Evolutionary conservation across 2,113 vertebrate species (phyloP).

Genomic region (Petromus typicus): DNA sequence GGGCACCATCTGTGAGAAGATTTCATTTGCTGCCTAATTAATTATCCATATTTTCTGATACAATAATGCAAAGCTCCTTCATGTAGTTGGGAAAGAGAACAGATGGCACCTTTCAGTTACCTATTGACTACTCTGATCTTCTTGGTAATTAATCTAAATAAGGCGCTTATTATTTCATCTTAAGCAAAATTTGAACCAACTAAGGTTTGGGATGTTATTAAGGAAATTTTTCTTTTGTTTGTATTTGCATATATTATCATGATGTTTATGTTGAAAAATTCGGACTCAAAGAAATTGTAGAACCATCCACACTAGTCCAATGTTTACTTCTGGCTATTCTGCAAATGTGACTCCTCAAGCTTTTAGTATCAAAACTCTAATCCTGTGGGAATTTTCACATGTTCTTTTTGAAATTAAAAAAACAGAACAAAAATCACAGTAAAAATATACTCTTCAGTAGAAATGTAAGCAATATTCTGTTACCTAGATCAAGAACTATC

Average conservation of each 20-base stretch:
- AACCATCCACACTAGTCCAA: neutral
- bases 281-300: constrained; percentile 1
- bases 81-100: constrained; percentile 55
- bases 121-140: constrained; percentile 72
- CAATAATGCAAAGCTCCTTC: constrained; percentile 50
- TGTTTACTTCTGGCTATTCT: neutral
- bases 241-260: constrained; percentile 27
- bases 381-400: neutral
- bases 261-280: constrained; percentile 36
- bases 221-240: constrained; percentile 59
- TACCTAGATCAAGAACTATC: neutral
- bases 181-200: constrained; percentile 47
- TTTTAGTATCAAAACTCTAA: neutral
- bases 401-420: constrained; percentile 1
- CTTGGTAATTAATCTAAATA: constrained; percentile 78
- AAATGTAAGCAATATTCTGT: neutral
- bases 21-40: constrained; percentile 78
- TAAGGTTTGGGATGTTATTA: constrained; percentile 48
- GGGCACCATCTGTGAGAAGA: constrained; percentile 72
- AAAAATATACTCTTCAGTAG: neutral
- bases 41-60: constrained; percentile 63
- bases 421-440: neutral
- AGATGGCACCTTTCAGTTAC: constrained; percentile 59
- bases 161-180: constrained; percentile 55
- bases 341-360: neutral